Evolutionary conservation across 2,888 invertebrate genomes (phyloP).

Genomic region (Eugnorisma glareosa): DNA sequence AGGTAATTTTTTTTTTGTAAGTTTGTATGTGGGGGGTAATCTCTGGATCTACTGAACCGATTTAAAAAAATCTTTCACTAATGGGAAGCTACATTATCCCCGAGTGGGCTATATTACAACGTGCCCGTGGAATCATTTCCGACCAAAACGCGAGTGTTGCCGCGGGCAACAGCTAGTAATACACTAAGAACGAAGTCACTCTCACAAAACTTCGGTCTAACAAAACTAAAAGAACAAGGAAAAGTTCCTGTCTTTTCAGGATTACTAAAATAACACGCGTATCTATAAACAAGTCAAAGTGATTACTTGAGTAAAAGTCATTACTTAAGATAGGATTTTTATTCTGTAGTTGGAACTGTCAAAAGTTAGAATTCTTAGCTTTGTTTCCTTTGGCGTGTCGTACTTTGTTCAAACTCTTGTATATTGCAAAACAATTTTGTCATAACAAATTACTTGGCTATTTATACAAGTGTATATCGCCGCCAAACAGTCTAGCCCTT

Average conservation of each 20-base stretch:
- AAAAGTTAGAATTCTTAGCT: neutral
- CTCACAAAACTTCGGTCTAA: neutral
- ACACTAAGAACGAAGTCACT: no score
- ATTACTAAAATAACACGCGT: neutral
- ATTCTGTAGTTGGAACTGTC: neutral
- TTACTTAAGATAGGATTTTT: neutral
- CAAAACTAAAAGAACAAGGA: neutral
- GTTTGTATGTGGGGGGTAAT: no score
- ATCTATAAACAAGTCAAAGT: neutral
- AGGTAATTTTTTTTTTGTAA: no score
- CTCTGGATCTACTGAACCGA: no score
- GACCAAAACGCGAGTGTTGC: no score
- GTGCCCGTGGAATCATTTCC: no score
- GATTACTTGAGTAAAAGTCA: neutral
- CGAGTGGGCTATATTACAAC: no score
- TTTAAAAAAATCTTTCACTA: no score
- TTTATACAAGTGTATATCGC: neutral
- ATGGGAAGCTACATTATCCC: no score
- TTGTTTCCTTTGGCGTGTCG: neutral
- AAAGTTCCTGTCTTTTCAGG: neutral
- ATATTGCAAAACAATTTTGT: neutral
- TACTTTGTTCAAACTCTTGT: neutral
- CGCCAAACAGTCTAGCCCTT: slow-evolving; percentile 28
- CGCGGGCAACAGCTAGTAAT: no score
- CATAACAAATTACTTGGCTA: neutral